A percentile compares a stretch with the other conserved stretches of the same genome.
Conservation (phyloP, 2,113 vertebrate genomes). For the Amblyopsis rosae region DNA sequence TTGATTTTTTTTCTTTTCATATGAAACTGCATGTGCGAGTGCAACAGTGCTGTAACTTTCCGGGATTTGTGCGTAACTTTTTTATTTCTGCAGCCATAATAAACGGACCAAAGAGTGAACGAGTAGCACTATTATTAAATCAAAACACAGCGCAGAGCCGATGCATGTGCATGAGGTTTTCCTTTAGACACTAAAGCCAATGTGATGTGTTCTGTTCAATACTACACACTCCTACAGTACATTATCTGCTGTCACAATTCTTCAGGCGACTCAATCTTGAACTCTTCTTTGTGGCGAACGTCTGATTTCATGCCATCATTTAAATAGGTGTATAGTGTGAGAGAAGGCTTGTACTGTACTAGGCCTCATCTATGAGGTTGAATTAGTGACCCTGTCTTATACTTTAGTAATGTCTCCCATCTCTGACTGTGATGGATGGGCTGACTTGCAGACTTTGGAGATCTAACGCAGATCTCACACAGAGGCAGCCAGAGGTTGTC, state of each 20-base stretch:
- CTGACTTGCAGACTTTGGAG: slow-evolving; percentile 22
- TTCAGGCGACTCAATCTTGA: too few species aligned
- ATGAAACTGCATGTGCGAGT: too few species aligned
- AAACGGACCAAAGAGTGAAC: too few species aligned
- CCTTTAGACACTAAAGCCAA: slow-evolving; percentile 16
- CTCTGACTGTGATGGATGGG: slow-evolving; percentile 57
- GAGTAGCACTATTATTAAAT: too few species aligned
- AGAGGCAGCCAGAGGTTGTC: slow-evolving; percentile 21
- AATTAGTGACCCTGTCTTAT: slow-evolving; percentile 60
- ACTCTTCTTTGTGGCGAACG: slow-evolving; percentile 45
- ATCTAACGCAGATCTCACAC: slow-evolving; percentile 39
- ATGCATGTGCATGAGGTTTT: neutral
- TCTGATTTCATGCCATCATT: slow-evolving; percentile 43
- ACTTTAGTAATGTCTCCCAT: slow-evolving; percentile 39
- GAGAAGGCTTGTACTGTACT: slow-evolving; percentile 45
- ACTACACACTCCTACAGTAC: slow-evolving; percentile 15
- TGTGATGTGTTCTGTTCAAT: slow-evolving; percentile 1
- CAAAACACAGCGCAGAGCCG: too few species aligned
- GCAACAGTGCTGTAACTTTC: too few species aligned
- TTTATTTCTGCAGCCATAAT: too few species aligned
- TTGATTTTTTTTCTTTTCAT: too few species aligned
- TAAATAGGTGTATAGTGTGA: slow-evolving; percentile 47
- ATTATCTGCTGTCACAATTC: too few species aligned
- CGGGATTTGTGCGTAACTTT: too few species aligned
- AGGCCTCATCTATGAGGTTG: slow-evolving; percentile 58